phyloP scores from a whole-genome alignment of 2,797 vertebrate genomes.

The Corythornis leucogaster region DNA sequence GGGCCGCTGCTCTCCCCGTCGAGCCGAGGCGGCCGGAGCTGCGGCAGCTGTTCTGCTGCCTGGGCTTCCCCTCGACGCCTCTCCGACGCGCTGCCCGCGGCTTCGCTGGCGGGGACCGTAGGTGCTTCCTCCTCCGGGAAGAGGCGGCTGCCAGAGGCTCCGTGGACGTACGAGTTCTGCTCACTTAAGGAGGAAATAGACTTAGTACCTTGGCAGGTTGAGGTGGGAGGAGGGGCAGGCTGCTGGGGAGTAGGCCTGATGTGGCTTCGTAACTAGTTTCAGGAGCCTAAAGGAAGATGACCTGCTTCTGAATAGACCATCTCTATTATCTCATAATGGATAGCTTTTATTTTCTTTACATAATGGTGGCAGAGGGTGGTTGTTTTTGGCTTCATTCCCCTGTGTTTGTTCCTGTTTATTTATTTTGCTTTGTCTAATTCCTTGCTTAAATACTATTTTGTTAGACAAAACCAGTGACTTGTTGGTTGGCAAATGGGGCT shows the following conservation, averaged over 20 bases:
- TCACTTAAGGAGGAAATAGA: background rate
- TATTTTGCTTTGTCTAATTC: background rate
- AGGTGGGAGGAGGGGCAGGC: too few relatives aligned
- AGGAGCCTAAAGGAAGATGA: background rate
- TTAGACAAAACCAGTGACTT: background rate
- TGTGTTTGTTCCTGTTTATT: background rate
- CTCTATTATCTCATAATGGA: background rate
- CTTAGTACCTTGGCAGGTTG: fast-evolving
- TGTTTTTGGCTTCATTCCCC: background rate
- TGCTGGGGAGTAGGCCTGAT: background rate
- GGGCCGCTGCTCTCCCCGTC: background rate
- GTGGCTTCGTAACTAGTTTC: background rate
- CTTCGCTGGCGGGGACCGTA: background rate
- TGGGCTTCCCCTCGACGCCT: background rate
- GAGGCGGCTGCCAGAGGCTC: too few relatives aligned
- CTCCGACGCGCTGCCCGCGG: background rate
- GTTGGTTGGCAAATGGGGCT: background rate
- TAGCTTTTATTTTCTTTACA: background rate
- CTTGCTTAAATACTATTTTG: background rate
- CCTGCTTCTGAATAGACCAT: background rate
- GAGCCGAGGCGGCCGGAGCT: background rate
- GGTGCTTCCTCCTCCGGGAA: too few relatives aligned
- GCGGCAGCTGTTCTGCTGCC: background rate
- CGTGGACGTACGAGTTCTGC: fast-evolving
- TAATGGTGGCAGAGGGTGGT: background rate